Base-by-base conservation (phyloP, 2,888 invertebrate species). In the Theodoxus fluviatilis region DNA sequence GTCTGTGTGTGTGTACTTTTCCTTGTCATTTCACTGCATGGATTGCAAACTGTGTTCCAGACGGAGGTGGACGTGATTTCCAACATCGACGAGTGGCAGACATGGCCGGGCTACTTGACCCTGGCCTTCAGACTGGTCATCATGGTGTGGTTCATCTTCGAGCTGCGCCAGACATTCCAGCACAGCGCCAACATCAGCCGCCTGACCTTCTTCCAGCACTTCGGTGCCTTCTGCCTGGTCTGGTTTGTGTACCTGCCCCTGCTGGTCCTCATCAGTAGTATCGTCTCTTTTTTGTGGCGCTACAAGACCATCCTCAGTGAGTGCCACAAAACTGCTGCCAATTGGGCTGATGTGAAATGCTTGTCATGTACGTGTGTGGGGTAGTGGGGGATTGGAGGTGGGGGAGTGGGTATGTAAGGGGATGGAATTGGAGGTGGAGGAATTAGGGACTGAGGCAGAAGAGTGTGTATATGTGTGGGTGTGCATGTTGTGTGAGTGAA, bases 181-280 rank as follows among this genome's bases (percentile, higher is more conserved):
- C 93, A 93, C 84, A 91, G 91, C 69, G 92, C n/a, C 75, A 93
- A 93, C 84, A 91, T 91, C 69, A 92, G 92, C 79, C 95, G 96
- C 86, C 89, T 96, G 43, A 94, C 96, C 86, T 98, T 98, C 88
- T 91, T 98, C 70, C 91, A 97, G 66, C 98, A 98, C 87, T 95
- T 98, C 87, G 98, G 97, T 69, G 98, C 98, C 18, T 97, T 97
- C 22, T 96, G 96, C 84, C 90, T 98, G 49, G 98, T 98, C 15
- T 98, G 98, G 98, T 97, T 98, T 85, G 95, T 97, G 79, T 98
- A 98, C 88, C 90, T 98, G 83, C 97, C 98, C 15, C 93, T 97
- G 73, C 92, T 98, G 76, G 97, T 96, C 69, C 91, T 98, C 68
- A 93, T 98, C 78, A 95, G 96, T 15, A 90, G 96, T 69, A 94